A percentile compares a stretch with the other conserved stretches of the same genome.
Evolutionary conservation across 2,797 vertebrate species (phyloP).

Genomic region (Sebastes itinus): DNA sequence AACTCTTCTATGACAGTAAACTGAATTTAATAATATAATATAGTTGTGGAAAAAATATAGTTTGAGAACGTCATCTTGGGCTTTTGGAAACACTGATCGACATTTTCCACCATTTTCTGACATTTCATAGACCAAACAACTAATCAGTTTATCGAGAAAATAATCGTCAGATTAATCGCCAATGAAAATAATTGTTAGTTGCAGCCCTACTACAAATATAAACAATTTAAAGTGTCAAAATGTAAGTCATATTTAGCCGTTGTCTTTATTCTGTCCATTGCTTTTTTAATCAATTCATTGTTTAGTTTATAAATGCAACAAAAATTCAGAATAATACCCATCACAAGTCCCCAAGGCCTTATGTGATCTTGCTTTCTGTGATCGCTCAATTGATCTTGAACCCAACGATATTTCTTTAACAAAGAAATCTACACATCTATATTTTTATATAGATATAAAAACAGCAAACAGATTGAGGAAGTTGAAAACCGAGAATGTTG

Average conservation of each 20-base stretch:
- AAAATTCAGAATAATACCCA: neutral
- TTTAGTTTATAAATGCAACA: neutral
- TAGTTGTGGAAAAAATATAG: no score
- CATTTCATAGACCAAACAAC: no score
- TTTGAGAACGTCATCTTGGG: no score
- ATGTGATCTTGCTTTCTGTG: neutral
- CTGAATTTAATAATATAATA: no score
- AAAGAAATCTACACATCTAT: neutral
- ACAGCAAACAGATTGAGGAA: neutral
- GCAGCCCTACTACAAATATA: neutral
- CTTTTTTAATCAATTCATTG: neutral
- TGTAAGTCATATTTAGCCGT: neutral
- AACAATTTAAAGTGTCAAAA: neutral
- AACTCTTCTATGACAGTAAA: no score
- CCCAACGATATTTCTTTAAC: neutral
- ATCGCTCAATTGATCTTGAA: neutral
- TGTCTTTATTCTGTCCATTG: neutral
- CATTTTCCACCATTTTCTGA: no score
- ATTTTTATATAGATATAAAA: neutral
- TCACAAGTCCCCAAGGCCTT: neutral
- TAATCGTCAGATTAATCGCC: no score
- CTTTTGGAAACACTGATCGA: no score
- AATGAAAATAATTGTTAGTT: no score
- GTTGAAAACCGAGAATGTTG: neutral
- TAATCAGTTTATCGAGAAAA: no score